Conservation (phyloP, 2,797 vertebrate genomes). For the Acestrorhynchus altus region DNA sequence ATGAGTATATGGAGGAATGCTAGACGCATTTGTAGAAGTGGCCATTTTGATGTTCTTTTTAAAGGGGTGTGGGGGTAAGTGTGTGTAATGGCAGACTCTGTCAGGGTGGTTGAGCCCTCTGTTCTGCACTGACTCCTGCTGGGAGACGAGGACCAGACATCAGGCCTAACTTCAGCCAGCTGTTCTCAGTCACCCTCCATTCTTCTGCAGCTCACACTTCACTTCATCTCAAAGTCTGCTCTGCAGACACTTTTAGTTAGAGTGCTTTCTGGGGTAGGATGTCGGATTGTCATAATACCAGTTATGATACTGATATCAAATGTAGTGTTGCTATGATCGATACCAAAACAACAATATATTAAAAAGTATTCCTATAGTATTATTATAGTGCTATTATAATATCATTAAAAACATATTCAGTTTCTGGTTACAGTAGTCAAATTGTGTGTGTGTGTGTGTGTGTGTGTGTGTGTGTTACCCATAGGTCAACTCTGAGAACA, state of each 20-base stretch:
- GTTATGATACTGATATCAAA: not conserved
- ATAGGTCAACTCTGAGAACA: too few species aligned
- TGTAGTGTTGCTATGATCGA: not conserved
- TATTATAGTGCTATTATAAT: too few species aligned
- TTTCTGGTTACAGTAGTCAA: too few species aligned
- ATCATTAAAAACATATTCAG: not conserved
- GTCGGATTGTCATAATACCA: not conserved
- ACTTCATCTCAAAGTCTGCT: slow-evolving; percentile 52
- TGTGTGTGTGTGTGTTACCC: too few species aligned
- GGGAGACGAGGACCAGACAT: slow-evolving; percentile 34
- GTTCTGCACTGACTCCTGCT: slow-evolving; percentile 50
- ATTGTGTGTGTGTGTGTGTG: too few species aligned
- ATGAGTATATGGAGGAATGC: slow-evolving; percentile 39
- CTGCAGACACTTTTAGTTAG: slow-evolving; percentile 35
- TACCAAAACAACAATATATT: not conserved
- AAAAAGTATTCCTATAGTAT: not conserved
- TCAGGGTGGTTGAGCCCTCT: slow-evolving; percentile 20
- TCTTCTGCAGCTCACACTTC: slow-evolving; percentile 57
- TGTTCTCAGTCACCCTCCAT: slow-evolving; percentile 60
- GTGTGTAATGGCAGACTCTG: slow-evolving; percentile 36
- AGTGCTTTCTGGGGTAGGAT: slow-evolving; percentile 52
- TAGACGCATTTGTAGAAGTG: slow-evolving; percentile 45
- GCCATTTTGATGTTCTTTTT: slow-evolving; percentile 54
- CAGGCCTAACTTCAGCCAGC: slow-evolving; percentile 53
- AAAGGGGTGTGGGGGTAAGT: not conserved